These are phyloP conservation scores for Encarsia formosa DNA, from an alignment of 2,888 invertebrate genomes.

Conservation along the genomic window DNA sequence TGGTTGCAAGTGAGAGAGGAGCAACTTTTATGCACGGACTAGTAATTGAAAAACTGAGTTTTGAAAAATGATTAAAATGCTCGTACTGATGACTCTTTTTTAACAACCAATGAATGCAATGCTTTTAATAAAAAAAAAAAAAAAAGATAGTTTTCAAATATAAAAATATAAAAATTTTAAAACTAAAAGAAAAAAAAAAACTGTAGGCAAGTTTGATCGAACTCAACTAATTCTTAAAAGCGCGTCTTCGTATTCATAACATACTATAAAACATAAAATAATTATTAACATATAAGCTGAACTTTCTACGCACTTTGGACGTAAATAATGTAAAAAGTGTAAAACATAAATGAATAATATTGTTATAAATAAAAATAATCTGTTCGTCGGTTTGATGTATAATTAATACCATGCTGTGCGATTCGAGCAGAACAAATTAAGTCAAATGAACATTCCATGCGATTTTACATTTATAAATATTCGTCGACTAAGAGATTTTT, in stretches of 20 bases:
- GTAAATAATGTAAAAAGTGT: conserved; percentile 23
- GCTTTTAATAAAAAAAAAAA: conserved; percentile 14
- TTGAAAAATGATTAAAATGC: conserved; percentile 7
- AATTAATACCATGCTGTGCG: background rate
- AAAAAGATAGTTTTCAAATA: background rate
- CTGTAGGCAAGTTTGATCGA: too few species aligned
- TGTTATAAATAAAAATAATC: conserved; percentile 11
- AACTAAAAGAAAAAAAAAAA: conserved; percentile 5
- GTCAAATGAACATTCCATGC: conserved; percentile 20
- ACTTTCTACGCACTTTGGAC: conserved; percentile 27
- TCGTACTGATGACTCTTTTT: background rate
- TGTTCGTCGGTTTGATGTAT: conserved; percentile 8
- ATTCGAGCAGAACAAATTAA: conserved; percentile 1
- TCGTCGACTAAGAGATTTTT: conserved; percentile 11
- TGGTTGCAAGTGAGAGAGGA: background rate
- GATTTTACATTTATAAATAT: conserved; percentile 4
- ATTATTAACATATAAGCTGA: conserved; percentile 8
- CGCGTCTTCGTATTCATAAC: conserved; percentile 23
- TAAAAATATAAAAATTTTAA: conserved; percentile 6
- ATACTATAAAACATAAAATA: conserved; percentile 7
- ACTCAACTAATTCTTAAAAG: conserved; percentile 6
- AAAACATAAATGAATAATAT: conserved; percentile 15
- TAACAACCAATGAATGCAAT: conserved; percentile 1
- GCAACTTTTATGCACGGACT: too few species aligned
- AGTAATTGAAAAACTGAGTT: too few species aligned